phyloP scores from a whole-genome alignment of 2,888 invertebrate species.

The Sympetrum striolatum region DNA sequence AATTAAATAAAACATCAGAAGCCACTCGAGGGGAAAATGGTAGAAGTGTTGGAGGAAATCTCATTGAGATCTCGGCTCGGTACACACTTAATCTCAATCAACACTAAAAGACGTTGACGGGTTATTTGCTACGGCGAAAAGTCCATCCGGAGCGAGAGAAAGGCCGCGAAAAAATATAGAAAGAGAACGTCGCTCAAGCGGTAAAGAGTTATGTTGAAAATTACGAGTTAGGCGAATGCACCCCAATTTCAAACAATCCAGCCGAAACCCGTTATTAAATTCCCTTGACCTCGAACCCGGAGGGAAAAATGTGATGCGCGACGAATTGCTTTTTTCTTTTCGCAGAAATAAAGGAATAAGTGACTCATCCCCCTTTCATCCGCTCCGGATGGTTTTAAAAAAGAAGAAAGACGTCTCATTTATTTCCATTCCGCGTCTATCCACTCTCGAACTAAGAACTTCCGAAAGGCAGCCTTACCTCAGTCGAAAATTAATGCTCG shows the following conservation, averaged over 20 bases:
- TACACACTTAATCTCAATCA: conserved; percentile 21
- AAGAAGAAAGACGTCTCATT: neutral
- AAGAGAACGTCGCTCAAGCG: neutral
- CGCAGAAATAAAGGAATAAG: neutral
- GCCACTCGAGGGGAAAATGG: neutral
- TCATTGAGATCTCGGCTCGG: neutral
- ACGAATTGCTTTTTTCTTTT: too few relatives aligned
- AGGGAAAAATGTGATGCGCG: neutral
- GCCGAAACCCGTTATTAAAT: conserved; percentile 10
- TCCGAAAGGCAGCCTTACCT: neutral
- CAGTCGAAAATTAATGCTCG: conserved; percentile 11
- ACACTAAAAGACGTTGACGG: conserved; percentile 10
- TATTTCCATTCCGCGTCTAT: neutral
- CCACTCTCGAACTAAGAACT: neutral
- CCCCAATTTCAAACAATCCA: conserved; percentile 20
- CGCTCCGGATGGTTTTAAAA: neutral
- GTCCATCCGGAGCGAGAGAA: neutral
- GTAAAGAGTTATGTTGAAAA: conserved; percentile 8
- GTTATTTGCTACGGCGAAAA: conserved; percentile 1
- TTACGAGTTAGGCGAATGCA: neutral
- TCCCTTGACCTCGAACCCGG: neutral
- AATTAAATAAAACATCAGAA: neutral
- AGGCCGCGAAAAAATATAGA: too few relatives aligned
- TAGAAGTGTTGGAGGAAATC: neutral
- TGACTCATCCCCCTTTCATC: neutral